These are phyloP conservation scores for Triplophysa siluroides DNA, from an alignment of 2,113 vertebrate genomes.

Conservation along the genomic window DNA sequence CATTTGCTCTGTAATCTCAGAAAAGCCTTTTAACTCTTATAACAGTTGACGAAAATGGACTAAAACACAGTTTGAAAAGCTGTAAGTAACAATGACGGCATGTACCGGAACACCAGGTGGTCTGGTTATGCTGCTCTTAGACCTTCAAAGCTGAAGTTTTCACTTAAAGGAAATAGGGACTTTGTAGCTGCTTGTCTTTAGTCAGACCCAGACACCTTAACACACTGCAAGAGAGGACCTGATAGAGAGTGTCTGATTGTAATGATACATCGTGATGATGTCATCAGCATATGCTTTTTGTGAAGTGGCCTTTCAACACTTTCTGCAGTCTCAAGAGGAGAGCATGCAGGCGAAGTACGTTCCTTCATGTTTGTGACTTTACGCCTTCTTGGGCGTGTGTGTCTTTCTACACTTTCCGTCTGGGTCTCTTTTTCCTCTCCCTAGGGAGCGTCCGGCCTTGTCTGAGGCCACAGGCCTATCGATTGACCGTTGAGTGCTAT, in stretches of 20 bases:
- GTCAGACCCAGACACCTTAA: conserved; percentile 2
- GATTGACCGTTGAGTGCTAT: conserved; percentile 46
- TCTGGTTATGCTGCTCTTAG: background rate
- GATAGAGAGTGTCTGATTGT: conserved; percentile 31
- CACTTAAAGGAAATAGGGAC: background rate
- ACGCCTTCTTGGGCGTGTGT: conserved; percentile 5
- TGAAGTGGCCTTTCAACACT: conserved; percentile 35
- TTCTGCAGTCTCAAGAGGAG: background rate
- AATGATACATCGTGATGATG: conserved; percentile 31
- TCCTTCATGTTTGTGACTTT: conserved; percentile 28
- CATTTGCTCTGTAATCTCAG: background rate
- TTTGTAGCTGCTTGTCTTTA: background rate
- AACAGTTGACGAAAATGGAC: background rate
- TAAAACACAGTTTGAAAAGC: background rate
- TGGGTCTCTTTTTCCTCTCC: background rate
- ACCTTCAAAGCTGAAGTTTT: background rate
- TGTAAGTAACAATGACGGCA: background rate
- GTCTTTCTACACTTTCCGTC: conserved; percentile 10
- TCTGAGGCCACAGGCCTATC: conserved; percentile 45
- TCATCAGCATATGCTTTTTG: conserved; percentile 39
- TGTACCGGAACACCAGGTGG: background rate
- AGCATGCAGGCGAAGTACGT: conserved; percentile 21
- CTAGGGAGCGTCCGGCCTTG: conserved; percentile 40
- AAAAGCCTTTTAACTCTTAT: background rate
- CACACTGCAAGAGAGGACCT: background rate